Evolutionary conservation across 92 coral and sea anemone species (phyloP).

Genomic region (Isaurus tuberculatus): DNA sequence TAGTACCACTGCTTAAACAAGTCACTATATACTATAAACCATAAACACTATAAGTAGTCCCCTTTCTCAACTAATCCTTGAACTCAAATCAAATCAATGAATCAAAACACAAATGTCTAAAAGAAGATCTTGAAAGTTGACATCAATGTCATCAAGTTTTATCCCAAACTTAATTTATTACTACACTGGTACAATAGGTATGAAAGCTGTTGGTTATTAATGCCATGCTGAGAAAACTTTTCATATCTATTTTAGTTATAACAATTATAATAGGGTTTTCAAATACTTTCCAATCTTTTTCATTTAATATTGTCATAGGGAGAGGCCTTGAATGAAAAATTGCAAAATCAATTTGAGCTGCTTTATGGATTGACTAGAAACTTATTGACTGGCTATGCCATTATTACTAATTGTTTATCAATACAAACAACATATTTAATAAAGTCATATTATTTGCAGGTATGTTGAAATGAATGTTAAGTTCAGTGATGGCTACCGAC

Average conservation of each 20-base stretch:
- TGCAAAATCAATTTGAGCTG: not conserved
- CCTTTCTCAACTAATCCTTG: too few relatives aligned
- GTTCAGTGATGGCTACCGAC: conserved; percentile 25
- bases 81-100: too few relatives aligned
- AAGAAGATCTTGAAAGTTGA: too few relatives aligned
- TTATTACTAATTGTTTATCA: not conserved
- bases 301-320: not conserved
- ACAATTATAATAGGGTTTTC: not conserved
- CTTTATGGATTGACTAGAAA: not conserved
- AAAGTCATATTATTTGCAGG: not conserved
- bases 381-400: conserved; percentile 1
- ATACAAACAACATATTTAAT: not conserved
- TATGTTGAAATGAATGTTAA: not conserved
- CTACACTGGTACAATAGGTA: too few relatives aligned
- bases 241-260: not conserved
- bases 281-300: not conserved
- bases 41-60: not conserved
- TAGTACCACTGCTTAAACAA: not conserved
- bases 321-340: not conserved
- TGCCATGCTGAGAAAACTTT: not conserved
- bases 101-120: too few relatives aligned
- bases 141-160: too few relatives aligned
- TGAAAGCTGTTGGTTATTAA: not conserved
- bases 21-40: not conserved
- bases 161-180: too few relatives aligned